Evolutionary conservation across 2,888 invertebrate genomes (phyloP).

Genomic region (Metopia argyrocephala): DNA sequence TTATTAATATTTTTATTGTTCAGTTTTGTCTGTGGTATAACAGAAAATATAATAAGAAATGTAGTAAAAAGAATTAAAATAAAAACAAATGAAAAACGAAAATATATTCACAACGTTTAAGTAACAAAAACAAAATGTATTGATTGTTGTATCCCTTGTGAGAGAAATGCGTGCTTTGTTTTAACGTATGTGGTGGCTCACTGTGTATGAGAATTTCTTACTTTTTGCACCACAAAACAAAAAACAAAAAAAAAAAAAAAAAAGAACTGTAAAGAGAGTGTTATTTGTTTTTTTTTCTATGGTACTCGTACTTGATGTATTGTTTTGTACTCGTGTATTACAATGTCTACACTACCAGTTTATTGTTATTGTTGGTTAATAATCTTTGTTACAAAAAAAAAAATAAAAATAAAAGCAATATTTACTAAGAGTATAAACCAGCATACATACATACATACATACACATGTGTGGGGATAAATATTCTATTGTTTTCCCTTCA

Average conservation of each 20-base stretch:
- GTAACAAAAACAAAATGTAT: slow-evolving; percentile 40
- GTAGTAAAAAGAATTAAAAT: not conserved
- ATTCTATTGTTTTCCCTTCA: slow-evolving; percentile 4
- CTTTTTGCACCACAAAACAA: too few species aligned
- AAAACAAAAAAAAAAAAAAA: too few species aligned
- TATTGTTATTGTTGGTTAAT: slow-evolving; percentile 9
- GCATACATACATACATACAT: too few species aligned
- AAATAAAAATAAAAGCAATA: too few species aligned
- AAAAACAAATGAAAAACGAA: not conserved
- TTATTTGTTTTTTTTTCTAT: slow-evolving; percentile 31
- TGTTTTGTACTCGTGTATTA: slow-evolving; percentile 34
- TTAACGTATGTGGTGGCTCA: not conserved
- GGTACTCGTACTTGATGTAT: slow-evolving; percentile 10
- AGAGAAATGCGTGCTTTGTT: slow-evolving; percentile 12
- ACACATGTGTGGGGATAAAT: too few species aligned
- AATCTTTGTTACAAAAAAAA: too few species aligned
- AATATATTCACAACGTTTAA: slow-evolving; percentile 30
- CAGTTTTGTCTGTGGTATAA: slow-evolving; percentile 17
- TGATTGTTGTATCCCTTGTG: slow-evolving; percentile 49
- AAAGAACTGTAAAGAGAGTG: not conserved
- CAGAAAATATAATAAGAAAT: not conserved
- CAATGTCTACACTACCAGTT: slow-evolving; percentile 34
- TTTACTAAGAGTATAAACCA: too few species aligned
- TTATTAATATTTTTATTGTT: slow-evolving; percentile 13
- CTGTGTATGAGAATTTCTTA: not conserved